Base-by-base conservation (phyloP, 1,140 invertebrate genomes). In the Luehdorfia chinensis region DNA sequence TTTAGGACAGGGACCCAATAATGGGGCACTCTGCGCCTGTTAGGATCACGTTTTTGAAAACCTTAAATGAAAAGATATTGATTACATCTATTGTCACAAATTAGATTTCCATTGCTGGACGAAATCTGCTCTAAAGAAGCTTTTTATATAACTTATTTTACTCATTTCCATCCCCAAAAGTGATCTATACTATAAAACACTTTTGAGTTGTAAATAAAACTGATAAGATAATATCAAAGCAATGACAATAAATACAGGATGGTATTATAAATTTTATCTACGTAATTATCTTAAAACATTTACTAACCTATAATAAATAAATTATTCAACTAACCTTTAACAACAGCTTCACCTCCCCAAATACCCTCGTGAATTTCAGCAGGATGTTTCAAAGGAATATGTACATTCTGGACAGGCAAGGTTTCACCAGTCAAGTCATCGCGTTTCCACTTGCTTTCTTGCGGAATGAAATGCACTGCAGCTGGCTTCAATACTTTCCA, bases 321-420 rank as follows among this genome's bases (percentile, higher is more conserved):
- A n/a, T n/a, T n/a, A n/a, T n/a, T n/a, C n/a, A n/a, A 18, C 33
- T 54, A 44, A 87, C 85, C 87, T 88, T 96, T 92, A 14, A 99
- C 87, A 1, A 99, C 89, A n/a, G 92, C 95, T 88, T 99, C 98
- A 4, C 98, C 98, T 55, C 97, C 98, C 97, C 97, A 99, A 39
- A 99, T 88, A 13, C 97, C 97, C 36, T 93, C 39, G 75, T 99
- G 84, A 45, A 92, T 84, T 88, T 99, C 95, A 41, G 90, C 88
- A 1, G 96, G 94, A 74, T 92, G 93, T 46, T 90, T 88, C 0
- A 97, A 59, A 1, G 93, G 93, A 12, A 99, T 85, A n/a, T 93
- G 91, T 46, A 92, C 60, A 88, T 96, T 94, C 77, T 96, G 92
- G 14, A 96, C 85, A 9, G 90, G 91, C 37, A 76, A 55, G 87